Percentiles rank a stretch among this genome's conserved stretches.
Conservation (phyloP, 2,888 invertebrate genomes). For the Lapara coniferarum region DNA sequence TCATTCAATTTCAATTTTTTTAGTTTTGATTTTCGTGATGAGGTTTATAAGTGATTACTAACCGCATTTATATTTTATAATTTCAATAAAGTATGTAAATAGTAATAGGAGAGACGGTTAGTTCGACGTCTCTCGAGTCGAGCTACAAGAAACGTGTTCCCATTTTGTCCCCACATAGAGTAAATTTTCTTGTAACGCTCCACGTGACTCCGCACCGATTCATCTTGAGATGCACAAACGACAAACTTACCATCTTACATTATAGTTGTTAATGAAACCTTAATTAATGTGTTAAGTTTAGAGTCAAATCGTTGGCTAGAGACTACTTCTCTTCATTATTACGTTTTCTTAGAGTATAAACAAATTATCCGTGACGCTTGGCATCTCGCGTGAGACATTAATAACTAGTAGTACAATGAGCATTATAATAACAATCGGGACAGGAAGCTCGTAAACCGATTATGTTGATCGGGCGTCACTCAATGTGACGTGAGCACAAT, state of each 20-base stretch:
- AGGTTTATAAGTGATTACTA: conserved; percentile 10
- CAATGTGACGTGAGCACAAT: conserved; percentile 72
- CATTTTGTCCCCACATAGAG: conserved; percentile 38
- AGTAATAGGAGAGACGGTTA: neutral
- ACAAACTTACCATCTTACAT: conserved; percentile 54
- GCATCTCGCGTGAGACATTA: conserved; percentile 64
- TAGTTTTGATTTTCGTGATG: conserved; percentile 12
- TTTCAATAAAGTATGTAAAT: conserved; percentile 15
- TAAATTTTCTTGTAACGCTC: conserved; percentile 43
- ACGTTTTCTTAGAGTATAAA: conserved; percentile 32
- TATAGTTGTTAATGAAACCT: conserved; percentile 55
- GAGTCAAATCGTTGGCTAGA: conserved; percentile 54
- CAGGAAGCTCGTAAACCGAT: conserved; percentile 79
- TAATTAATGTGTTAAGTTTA: conserved; percentile 69
- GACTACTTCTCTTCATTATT: conserved; percentile 60
- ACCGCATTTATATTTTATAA: conserved; percentile 1
- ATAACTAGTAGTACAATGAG: conserved; percentile 74
- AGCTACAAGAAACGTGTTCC: conserved; percentile 25
- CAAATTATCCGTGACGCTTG: conserved; percentile 59
- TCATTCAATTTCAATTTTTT: conserved; percentile 32
- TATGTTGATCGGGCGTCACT: conserved; percentile 76
- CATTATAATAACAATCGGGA: conserved; percentile 75
- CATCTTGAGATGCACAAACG: conserved; percentile 52
- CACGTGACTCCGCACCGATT: conserved; percentile 52
- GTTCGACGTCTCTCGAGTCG: neutral